phyloP scores from a whole-genome alignment of 2,113 vertebrate species.

The Paradoxurus hermaphroditus region DNA sequence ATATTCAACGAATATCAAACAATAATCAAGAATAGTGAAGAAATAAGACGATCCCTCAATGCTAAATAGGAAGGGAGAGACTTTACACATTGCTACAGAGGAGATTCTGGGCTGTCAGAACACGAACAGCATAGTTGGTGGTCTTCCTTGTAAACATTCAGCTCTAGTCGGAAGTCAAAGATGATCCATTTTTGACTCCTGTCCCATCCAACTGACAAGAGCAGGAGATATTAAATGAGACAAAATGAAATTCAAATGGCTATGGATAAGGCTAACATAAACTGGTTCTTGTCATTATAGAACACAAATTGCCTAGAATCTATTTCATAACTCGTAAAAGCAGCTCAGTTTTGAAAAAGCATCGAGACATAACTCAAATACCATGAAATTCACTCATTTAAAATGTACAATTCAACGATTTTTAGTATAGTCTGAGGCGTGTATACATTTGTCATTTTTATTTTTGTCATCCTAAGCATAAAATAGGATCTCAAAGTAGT shows the following conservation, averaged over 20 bases:
- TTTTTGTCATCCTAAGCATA: not conserved
- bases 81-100: not conserved
- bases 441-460: not conserved
- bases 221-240: not conserved
- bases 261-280: not conserved
- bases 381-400: not conserved
- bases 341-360: not conserved
- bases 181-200: not conserved
- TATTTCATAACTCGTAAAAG: not conserved
- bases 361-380: not conserved
- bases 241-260: not conserved
- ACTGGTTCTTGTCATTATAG: not conserved
- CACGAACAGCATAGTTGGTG: constrained; percentile 41
- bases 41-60: not conserved
- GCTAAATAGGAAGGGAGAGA: not conserved
- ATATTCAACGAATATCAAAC: not conserved
- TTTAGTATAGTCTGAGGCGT: not conserved
- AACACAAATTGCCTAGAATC: not conserved
- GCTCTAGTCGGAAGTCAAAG: not conserved
- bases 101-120: not conserved
- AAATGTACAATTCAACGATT: not conserved
- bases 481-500: not conserved
- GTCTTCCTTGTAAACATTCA: constrained; percentile 51
- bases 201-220: not conserved
- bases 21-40: not conserved